Percentiles rank a stretch among this genome's conserved stretches.
These are phyloP conservation scores for Pangasius krempfi DNA, from an alignment of 2,797 vertebrate species.

Conservation along the genomic window DNA sequence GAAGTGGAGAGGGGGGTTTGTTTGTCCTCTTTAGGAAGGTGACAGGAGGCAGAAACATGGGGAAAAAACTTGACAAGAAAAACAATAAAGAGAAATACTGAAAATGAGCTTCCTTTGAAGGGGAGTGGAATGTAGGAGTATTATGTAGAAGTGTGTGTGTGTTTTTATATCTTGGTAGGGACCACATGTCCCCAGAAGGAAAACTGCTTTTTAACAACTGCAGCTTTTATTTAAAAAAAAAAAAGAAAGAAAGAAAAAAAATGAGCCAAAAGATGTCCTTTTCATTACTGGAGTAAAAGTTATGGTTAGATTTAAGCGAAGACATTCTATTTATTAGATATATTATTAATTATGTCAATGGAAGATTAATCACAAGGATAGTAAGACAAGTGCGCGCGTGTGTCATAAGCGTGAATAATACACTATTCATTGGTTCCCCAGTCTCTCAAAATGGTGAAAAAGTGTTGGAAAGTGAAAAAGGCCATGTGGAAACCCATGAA, in stretches of 20 bases:
- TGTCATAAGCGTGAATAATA: conserved; percentile 6
- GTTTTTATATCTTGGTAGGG: neutral
- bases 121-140: conserved; percentile 38
- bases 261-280: neutral
- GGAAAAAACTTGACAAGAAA: conserved; percentile 48
- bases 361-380: neutral
- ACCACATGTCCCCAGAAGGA: neutral
- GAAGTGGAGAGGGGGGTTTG: conserved; percentile 61
- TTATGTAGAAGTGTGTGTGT: conserved; percentile 5
- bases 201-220: neutral
- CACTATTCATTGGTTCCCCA: neutral
- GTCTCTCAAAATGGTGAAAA: neutral
- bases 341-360: neutral
- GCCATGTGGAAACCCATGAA: conserved; percentile 6
- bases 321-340: neutral
- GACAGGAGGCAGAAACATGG: conserved; percentile 52
- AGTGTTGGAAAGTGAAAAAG: conserved; percentile 12
- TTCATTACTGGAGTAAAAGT: neutral
- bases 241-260: neutral
- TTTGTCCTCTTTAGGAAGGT: conserved; percentile 66
- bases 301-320: neutral
- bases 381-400: neutral
- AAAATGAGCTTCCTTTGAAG: conserved; percentile 63
- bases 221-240: neutral
- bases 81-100: conserved; percentile 58